phyloP scores from a whole-genome alignment of 2,888 invertebrate species.

The Criorhina ranunculi region DNA sequence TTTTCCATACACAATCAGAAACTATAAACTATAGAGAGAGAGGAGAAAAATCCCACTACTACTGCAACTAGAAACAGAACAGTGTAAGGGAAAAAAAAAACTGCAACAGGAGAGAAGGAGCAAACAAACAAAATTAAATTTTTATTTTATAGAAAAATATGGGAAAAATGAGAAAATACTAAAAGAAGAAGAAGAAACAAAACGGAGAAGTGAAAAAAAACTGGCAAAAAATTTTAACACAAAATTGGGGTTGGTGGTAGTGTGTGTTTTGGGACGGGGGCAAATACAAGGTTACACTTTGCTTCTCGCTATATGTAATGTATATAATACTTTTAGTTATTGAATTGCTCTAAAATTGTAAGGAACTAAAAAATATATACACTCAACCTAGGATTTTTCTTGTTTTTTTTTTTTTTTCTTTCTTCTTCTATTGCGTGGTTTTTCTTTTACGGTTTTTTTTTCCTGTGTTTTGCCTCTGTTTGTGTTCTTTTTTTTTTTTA shows the following conservation, averaged over 20 bases:
- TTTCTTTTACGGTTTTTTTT: slow-evolving; percentile 30
- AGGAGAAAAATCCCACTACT: slow-evolving; percentile 53
- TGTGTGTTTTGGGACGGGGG: slow-evolving; percentile 78
- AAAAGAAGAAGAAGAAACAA: slow-evolving; percentile 44
- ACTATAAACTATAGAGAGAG: slow-evolving; percentile 20
- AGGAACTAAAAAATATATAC: slow-evolving; percentile 79
- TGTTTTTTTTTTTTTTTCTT: slow-evolving; percentile 53
- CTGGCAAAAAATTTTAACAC: no score
- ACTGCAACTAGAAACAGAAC: slow-evolving; percentile 51
- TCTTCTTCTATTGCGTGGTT: slow-evolving; percentile 66
- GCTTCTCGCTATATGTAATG: slow-evolving; percentile 80
- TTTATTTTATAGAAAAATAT: slow-evolving; percentile 38
- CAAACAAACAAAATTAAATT: slow-evolving; percentile 15
- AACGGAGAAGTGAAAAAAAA: slow-evolving; percentile 59
- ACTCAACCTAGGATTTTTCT: slow-evolving; percentile 72
- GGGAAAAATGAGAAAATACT: slow-evolving; percentile 61
- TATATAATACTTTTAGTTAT: slow-evolving; percentile 81
- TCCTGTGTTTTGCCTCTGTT: slow-evolving; percentile 31
- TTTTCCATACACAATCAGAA: no score
- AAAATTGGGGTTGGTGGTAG: slow-evolving; percentile 77
- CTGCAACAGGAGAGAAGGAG: slow-evolving; percentile 67
- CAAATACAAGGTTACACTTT: slow-evolving; percentile 79
- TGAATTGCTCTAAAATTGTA: slow-evolving; percentile 81
- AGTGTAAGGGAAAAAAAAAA: slow-evolving; percentile 38
- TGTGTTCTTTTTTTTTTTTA: slow-evolving; percentile 42